Evolutionary conservation across 2,888 invertebrate species (phyloP), one percentile per base, ranked within the genome.

Genomic region (Luperina testacea): DNA sequence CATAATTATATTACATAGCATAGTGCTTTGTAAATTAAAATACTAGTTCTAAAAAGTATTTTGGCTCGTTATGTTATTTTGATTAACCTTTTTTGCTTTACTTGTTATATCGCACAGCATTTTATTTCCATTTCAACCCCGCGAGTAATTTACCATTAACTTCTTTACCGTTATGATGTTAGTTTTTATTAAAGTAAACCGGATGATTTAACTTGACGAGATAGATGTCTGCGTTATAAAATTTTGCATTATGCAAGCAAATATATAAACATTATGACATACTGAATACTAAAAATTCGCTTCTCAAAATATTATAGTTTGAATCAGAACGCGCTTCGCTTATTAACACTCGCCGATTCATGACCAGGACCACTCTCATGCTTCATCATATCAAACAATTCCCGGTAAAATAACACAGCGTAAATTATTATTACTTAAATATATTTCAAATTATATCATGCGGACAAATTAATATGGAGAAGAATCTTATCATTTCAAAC

Each of bases 401-500:
- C 48, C 74, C 73, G 77, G 71, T 75, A 74, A 77, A 73, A 75
- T 87, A 85, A 81, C 85, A 74, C 77, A 87, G 70, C 75, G 53
- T 61, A 51, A 78, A 69, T 64, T 72, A 69, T 78, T 67, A 82
- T 83, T 73, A 83, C 89, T 88, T 77, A 83, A 82, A 84, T 85
- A 83, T 84, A 75, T 86, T 73, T 87, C 78, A 80, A 71, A 78
- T 81, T 86, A 88, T 81, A 82, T 90, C 93, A 94, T 94, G 93
- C 92, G 90, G 90, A 90, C 88, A 90, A 90, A 90, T 89, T 83
- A 86, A 68, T 78, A 85, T 88, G 88, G 88, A 84, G 87, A 90
- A 90, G 89, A 92, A 92, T 92, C 88, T 90, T 92, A 90, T 88
- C 90, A 91, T 91, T 89, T 89, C 95, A 94, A 95, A 96, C 96